Base-by-base conservation (phyloP, 2,113 vertebrate species). In the Peromyscus californicus region DNA sequence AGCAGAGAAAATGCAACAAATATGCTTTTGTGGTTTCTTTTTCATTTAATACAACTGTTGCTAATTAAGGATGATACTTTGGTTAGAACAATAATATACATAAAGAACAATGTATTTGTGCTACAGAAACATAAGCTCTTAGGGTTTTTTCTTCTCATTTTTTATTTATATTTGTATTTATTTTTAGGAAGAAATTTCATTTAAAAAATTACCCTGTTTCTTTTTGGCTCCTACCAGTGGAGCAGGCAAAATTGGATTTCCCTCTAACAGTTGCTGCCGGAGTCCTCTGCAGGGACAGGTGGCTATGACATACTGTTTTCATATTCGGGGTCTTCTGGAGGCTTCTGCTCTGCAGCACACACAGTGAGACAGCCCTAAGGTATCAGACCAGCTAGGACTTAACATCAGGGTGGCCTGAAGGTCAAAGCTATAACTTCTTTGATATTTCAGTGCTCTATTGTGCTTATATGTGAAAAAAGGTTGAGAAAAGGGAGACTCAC, bases 221-320 rank as follows among this genome's bases (percentile, higher is more conserved):
- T 85, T 65, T 65, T 42, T 85, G 59, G 39, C 82, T 85, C 26
- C 39, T 4, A 45, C 82, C 24, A 85, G 39, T 45, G 8, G 39
- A 85, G 15, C n/a, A 17, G 39, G 59, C 59, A 65, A 85, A 85
- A 85, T 65, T 85, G 82, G 82, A 85, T 85, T 85, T 85, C n/a
- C 82, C 24, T 85, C 2, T 45, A 85, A 45, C n/a, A 65, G 45
- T 65, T 85, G 59, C 59, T 45, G 59, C 82, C 0, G 0, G 39
- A 85, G 82, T 85, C n/a, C 7, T 61, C 59, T 85, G 59, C 82
- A 65, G 82, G 82, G 82, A 63, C 82, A 31, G 82, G 59, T 63
- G 59, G 59, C 82, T 65, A 65, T 85, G 82, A 85, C 59, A 85
- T 45, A 85, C 59, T 85, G 82, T 85, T 85, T 19, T 85, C 82